phyloP scores from a whole-genome alignment of 2,888 invertebrate species.

The Meandrusa payeni region DNA sequence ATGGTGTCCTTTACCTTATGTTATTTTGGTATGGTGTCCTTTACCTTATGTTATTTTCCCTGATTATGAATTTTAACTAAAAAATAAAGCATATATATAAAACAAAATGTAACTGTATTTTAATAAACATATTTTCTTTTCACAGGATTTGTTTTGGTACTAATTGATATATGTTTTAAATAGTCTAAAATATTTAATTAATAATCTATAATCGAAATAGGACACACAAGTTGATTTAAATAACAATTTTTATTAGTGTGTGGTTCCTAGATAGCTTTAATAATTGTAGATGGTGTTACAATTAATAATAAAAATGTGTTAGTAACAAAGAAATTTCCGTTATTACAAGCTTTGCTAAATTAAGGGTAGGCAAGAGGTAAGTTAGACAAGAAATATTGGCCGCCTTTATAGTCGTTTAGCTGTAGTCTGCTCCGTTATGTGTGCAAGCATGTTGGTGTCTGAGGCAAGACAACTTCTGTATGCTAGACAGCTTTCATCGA shows the following conservation, averaged over 20 bases:
- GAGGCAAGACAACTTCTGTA: constrained; percentile 28
- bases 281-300: not conserved
- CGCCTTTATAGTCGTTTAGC: constrained; percentile 22
- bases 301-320: constrained; percentile 1
- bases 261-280: not conserved
- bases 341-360: constrained; percentile 67
- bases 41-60: too few species aligned
- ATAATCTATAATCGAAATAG: too few species aligned
- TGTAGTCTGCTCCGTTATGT: constrained; percentile 32
- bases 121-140: constrained; percentile 2
- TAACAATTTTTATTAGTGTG: too few species aligned
- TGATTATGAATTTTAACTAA: too few species aligned
- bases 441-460: constrained; percentile 35
- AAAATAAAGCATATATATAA: too few species aligned
- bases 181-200: too few species aligned
- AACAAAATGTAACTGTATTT: too few species aligned
- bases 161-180: too few species aligned
- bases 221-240: too few species aligned
- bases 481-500: constrained; percentile 30
- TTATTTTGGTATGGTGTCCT: too few species aligned
- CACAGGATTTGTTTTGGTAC: not conserved
- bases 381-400: constrained; percentile 36
- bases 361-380: constrained; percentile 71
- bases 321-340: constrained; percentile 47
- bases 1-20: too few species aligned